Percentiles rank a stretch among this genome's conserved stretches.
Conservation (phyloP, 2,113 vertebrate species). For the Platanista minor region DNA sequence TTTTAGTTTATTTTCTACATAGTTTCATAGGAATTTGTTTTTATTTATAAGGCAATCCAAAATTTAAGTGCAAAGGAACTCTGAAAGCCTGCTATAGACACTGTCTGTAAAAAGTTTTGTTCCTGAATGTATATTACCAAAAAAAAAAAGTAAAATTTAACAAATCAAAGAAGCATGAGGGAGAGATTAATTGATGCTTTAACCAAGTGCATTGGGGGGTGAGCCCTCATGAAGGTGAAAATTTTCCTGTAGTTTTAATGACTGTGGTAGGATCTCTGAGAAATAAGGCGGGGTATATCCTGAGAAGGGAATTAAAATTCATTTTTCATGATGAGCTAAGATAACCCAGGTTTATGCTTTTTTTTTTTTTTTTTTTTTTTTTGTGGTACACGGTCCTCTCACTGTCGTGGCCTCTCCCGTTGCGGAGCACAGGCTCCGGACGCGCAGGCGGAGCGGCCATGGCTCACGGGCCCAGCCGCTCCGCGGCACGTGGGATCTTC, state of each 20-base stretch:
- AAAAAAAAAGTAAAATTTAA: slow-evolving; percentile 6
- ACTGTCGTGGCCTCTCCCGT: too few relatives aligned
- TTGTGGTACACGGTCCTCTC: too few relatives aligned
- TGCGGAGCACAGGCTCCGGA: too few relatives aligned
- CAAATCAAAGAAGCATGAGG: neutral
- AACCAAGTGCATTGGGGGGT: neutral
- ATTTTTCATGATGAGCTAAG: slow-evolving; percentile 23
- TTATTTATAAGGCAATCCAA: neutral
- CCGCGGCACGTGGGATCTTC: too few relatives aligned
- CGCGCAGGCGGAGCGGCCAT: too few relatives aligned
- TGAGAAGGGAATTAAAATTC: slow-evolving; percentile 21
- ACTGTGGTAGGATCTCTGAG: neutral
- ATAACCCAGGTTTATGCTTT: slow-evolving; percentile 2
- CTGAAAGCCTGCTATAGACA: slow-evolving; percentile 22
- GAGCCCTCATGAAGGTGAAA: neutral
- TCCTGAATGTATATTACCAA: slow-evolving; percentile 15
- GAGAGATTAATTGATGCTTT: neutral
- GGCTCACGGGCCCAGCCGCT: too few relatives aligned
- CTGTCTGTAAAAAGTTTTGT: neutral
- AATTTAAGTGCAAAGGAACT: neutral
- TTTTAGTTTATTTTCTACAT: neutral
- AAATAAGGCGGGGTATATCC: neutral
- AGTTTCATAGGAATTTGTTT: neutral
- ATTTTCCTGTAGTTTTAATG: neutral
- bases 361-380: too few relatives aligned